Evolutionary conservation across 2,888 invertebrate genomes (phyloP).

Genomic region (Agrotis ipsilon): DNA sequence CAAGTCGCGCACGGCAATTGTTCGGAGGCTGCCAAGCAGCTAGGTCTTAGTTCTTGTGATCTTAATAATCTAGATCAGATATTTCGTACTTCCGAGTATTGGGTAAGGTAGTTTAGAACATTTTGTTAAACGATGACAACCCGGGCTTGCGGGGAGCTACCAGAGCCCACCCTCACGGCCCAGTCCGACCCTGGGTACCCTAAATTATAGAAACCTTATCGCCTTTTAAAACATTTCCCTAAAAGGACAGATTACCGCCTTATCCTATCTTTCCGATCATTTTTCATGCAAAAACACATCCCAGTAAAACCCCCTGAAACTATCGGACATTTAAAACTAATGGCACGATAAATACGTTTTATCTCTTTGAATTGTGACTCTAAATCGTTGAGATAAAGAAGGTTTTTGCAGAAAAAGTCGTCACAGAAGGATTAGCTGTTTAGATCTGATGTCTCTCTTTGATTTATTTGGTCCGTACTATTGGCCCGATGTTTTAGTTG

Average conservation of each 20-base stretch:
- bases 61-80: too few relatives aligned
- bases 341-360: conserved; percentile 43
- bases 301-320: conserved; percentile 30
- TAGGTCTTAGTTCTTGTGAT: too few relatives aligned
- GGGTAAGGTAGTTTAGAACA: too few relatives aligned
- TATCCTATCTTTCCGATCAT: conserved; percentile 3
- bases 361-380: conserved; percentile 28
- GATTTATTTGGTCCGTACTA: conserved; percentile 59
- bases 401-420: conserved; percentile 34
- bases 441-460: conserved; percentile 56
- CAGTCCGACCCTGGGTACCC: too few relatives aligned
- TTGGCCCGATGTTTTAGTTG: conserved; percentile 39
- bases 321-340: conserved; percentile 51
- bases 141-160: too few relatives aligned
- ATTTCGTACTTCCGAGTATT: too few relatives aligned
- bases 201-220: conserved; percentile 6
- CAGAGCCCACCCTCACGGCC: too few relatives aligned
- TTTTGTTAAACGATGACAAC: too few relatives aligned
- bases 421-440: conserved; percentile 53
- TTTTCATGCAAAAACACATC: conserved; percentile 44
- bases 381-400: conserved; percentile 21
- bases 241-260: conserved; percentile 8
- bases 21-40: too few relatives aligned
- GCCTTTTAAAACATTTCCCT: conserved; percentile 6
- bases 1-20: too few relatives aligned